A percentile compares a stretch with the other conserved stretches of the same genome.
These are phyloP conservation scores for Ctena decussata DNA, from an alignment of 2,888 invertebrate genomes.

Conservation along the genomic window DNA sequence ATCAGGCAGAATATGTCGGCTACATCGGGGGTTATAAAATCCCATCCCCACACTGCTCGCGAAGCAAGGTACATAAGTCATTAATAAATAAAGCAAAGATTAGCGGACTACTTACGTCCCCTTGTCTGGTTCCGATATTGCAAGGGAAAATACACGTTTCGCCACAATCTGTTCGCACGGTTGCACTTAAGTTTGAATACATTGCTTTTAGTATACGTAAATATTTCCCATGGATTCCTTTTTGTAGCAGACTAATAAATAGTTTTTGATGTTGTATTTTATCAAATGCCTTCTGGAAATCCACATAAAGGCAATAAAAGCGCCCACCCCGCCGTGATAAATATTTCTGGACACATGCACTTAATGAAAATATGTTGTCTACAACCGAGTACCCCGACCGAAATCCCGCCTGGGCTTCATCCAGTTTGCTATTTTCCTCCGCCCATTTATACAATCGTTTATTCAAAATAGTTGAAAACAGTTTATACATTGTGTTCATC, in stretches of 20 bases:
- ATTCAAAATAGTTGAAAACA: no score
- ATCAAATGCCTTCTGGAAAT: no score
- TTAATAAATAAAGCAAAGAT: slow-evolving; percentile 15
- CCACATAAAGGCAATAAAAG: slow-evolving; percentile 43
- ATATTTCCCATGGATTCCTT: slow-evolving; percentile 32
- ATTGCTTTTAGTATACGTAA: slow-evolving; percentile 28
- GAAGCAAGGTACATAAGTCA: no score
- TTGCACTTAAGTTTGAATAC: slow-evolving; percentile 21
- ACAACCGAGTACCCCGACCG: slow-evolving; percentile 17
- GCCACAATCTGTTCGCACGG: slow-evolving; percentile 1
- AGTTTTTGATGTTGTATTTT: no score
- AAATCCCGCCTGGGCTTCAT: slow-evolving; percentile 50
- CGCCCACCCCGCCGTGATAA: slow-evolving; percentile 15
- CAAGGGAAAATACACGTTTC: background rate
- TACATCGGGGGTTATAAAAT: background rate
- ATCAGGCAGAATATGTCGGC: slow-evolving; percentile 18
- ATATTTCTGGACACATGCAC: slow-evolving; percentile 25
- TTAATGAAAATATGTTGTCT: slow-evolving; percentile 42
- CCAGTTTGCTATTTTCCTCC: slow-evolving; percentile 36
- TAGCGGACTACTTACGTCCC: background rate
- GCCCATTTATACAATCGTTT: no score
- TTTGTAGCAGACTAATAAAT: slow-evolving; percentile 17
- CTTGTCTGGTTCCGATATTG: slow-evolving; percentile 15
- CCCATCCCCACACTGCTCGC: no score
- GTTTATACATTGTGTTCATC: no score